Evolutionary conservation across 2,888 invertebrate genomes (phyloP).

Genomic region (Dione juno): DNA sequence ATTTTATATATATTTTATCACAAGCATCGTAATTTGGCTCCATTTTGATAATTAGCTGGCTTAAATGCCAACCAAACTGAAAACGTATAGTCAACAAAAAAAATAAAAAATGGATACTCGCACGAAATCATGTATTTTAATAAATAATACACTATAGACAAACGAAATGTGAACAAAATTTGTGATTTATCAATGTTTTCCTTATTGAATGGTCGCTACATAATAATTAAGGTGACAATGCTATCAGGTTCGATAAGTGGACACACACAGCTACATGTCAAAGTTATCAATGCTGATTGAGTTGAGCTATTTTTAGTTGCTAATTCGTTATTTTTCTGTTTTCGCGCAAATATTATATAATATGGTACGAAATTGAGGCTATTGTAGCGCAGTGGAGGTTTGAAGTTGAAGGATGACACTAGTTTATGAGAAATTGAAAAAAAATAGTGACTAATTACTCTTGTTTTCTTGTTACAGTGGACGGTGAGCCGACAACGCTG

Average conservation of each 20-base stretch:
- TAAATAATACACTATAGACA: neutral
- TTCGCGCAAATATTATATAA: neutral
- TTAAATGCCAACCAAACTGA: no score
- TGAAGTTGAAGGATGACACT: no score
- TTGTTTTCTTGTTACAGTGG: constrained; percentile 68
- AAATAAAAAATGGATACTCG: neutral
- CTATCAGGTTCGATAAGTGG: constrained; percentile 6
- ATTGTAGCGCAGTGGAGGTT: no score
- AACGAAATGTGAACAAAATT: no score
- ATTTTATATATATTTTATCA: no score
- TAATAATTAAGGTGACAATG: neutral
- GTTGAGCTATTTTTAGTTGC: neutral
- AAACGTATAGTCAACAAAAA: no score
- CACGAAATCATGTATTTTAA: neutral
- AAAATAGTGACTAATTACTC: neutral
- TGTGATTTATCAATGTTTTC: neutral
- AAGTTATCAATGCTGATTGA: constrained; percentile 13
- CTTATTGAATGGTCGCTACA: neutral
- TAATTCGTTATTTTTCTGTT: neutral
- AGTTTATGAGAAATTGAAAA: neutral
- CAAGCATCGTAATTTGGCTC: no score
- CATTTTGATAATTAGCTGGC: no score
- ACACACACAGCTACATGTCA: constrained; percentile 3
- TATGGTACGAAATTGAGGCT: neutral
- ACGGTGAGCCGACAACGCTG: constrained; percentile 85